Base-by-base conservation (phyloP, 2,888 invertebrate species). In the Acleris emargana region DNA sequence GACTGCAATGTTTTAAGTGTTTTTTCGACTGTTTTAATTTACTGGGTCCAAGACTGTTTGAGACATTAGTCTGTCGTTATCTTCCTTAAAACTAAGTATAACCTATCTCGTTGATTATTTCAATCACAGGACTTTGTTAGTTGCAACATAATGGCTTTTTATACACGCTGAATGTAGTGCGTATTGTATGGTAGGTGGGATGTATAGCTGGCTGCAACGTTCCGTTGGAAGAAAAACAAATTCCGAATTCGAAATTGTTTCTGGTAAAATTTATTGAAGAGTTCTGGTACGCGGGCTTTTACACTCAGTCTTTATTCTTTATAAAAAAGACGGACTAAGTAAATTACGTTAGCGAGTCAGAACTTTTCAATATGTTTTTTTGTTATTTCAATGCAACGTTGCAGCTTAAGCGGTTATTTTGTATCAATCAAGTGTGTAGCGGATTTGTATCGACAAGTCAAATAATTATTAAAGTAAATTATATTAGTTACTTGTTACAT, bases 401-500 rank as follows among this genome's bases (percentile, higher is more conserved):
- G 87, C 86, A 84, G 83, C 82, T 68, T 68, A 76, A 73, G 79
- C 79, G 81, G 80, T 72, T 77, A 73, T 88, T 90, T 88, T 90
- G 83, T 89, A 90, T 81, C 75, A 81, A 87, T 87, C 82, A 84
- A 82, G 81, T 87, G 87, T 90, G 89, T 84, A 88, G 84, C 55
- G 53, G 76, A 83, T 82, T 78, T 80, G 78, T 81, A 81, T 74
- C 77, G 78, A 76, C 73, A 73, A 73, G 75, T 83, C 88, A 89
- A 88, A 91, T 90, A 90, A 90, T 87, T 83, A 87, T 73, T 75
- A 82, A 83, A 85, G 80, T 84, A 81, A 78, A 81, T 75, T 71
- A 83, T 85, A 88, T 89, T 91, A 91, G 89, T 91, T 90, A 91
- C 87, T 91, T 91, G 91, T 91, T 92, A 88, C 80, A 79, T 84